Percentiles rank a stretch among this genome's conserved stretches.
These are phyloP conservation scores for Scrobipalpa costella DNA, from an alignment of 2,888 invertebrate genomes.

Conservation along the genomic window DNA sequence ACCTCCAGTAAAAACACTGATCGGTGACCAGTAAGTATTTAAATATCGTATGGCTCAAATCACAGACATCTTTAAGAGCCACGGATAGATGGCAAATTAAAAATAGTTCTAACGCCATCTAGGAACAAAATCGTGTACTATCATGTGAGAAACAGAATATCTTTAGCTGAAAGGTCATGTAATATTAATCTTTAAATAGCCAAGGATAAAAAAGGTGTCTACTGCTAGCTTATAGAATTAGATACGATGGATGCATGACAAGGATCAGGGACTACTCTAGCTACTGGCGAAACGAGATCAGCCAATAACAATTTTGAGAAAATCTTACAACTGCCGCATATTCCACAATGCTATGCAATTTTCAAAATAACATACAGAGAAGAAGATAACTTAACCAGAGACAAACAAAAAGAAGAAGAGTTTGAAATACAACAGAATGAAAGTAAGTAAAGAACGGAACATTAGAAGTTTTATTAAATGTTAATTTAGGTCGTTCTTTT, in stretches of 20 bases:
- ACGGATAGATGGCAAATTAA: neutral
- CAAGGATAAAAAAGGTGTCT: neutral
- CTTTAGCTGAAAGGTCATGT: neutral
- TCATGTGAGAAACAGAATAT: neutral
- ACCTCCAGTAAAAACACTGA: neutral
- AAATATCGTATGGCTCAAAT: neutral
- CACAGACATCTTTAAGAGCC: neutral
- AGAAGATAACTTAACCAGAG: conserved; percentile 50
- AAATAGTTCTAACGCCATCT: neutral
- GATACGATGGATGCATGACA: conserved; percentile 61
- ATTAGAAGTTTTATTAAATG: conserved; percentile 74
- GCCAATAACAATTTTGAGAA: conserved; percentile 52
- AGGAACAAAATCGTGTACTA: neutral
- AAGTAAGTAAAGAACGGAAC: conserved; percentile 59
- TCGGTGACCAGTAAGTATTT: neutral
- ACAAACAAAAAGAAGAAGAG: conserved; percentile 51
- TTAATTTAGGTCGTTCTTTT: conserved; percentile 79
- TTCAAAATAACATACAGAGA: conserved; percentile 63
- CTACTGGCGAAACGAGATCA: conserved; percentile 59
- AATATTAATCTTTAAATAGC: neutral
- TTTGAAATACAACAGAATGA: conserved; percentile 41
- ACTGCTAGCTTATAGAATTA: conserved; percentile 11
- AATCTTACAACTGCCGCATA: conserved; percentile 72
- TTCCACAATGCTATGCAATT: conserved; percentile 78
- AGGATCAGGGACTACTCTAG: conserved; percentile 59